phyloP scores from a whole-genome alignment of 2,113 vertebrate species.

The Rhegmatorhina hoffmannsi region DNA sequence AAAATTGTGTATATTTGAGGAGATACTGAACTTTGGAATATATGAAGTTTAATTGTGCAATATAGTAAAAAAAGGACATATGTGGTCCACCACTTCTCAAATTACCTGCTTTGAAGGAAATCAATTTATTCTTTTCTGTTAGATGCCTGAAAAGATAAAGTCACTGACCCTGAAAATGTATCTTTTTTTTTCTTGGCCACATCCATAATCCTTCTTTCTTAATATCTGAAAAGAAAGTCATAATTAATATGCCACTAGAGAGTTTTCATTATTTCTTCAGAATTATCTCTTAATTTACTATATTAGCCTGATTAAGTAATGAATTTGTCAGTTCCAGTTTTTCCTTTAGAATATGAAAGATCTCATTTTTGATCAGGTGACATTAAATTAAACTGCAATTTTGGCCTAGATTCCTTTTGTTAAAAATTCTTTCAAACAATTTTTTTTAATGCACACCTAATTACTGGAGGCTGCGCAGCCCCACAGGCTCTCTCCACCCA shows the following conservation, averaged over 20 bases:
- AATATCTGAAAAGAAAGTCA: slow-evolving; percentile 44
- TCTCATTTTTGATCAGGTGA: slow-evolving; percentile 25
- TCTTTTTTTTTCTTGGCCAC: slow-evolving; percentile 35
- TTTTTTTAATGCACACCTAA: background rate
- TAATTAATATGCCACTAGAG: slow-evolving; percentile 69
- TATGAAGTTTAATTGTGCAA: background rate
- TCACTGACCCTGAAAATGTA: slow-evolving; percentile 75
- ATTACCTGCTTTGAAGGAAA: background rate
- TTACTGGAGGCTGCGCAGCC: background rate
- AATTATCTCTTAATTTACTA: slow-evolving; percentile 72
- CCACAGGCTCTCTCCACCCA: background rate
- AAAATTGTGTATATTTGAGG: background rate
- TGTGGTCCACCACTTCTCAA: background rate
- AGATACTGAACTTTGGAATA: background rate
- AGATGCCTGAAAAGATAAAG: slow-evolving; percentile 31
- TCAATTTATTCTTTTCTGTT: slow-evolving; percentile 2
- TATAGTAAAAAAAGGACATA: background rate
- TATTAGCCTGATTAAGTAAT: slow-evolving; percentile 56
- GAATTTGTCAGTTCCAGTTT: slow-evolving; percentile 44
- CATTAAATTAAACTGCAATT: slow-evolving; percentile 21
- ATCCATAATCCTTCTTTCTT: slow-evolving; percentile 56
- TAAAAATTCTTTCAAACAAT: background rate
- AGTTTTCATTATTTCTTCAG: slow-evolving; percentile 67
- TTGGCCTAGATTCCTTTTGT: background rate
- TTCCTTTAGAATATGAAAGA: slow-evolving; percentile 55